Conservation (phyloP, 2,888 invertebrate genomes). For the Stenotaenia linearis region DNA sequence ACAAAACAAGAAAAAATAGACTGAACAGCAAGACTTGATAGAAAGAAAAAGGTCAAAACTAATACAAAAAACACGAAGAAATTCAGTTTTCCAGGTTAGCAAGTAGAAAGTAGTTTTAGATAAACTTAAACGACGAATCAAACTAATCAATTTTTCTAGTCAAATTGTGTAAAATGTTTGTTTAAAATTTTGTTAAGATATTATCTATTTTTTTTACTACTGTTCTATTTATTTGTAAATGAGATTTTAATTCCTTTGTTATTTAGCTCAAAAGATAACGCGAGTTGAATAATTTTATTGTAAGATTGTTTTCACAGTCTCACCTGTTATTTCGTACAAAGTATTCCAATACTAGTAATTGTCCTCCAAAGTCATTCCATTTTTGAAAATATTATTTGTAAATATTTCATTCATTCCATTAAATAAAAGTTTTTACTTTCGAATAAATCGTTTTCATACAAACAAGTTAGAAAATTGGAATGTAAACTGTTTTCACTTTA, state of each 20-base stretch:
- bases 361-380: neutral
- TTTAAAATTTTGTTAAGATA: neutral
- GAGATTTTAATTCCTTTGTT: neutral
- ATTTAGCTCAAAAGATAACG: neutral
- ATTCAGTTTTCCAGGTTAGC: neutral
- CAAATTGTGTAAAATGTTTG: no score
- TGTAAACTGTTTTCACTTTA: neutral
- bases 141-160: no score
- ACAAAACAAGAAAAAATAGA: neutral
- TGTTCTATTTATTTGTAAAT: neutral
- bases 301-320: slow-evolving; percentile 5
- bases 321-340: slow-evolving; percentile 1
- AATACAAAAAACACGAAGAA: neutral
- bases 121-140: no score
- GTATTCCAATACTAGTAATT: neutral
- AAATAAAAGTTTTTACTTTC: neutral
- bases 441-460: neutral
- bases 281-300: neutral
- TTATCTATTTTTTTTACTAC: neutral
- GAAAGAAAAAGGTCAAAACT: neutral
- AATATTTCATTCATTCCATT: neutral
- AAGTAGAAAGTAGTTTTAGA: no score
- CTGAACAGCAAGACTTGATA: neutral
- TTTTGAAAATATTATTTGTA: neutral
- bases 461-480: neutral